Conservation (phyloP, 1,140 invertebrate species). For the Ceratoteleas bidentatus region DNA sequence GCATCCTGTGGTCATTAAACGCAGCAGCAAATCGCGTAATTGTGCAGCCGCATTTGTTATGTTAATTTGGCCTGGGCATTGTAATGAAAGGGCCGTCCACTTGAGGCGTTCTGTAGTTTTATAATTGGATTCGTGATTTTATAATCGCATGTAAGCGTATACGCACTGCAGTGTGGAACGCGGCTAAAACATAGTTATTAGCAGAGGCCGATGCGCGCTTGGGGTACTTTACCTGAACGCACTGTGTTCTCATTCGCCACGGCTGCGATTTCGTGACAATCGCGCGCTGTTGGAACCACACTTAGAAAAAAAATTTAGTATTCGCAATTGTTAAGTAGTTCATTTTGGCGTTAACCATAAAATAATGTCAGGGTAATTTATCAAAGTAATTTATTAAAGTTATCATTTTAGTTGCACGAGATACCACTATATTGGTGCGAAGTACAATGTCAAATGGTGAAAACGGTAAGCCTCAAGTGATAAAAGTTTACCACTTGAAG, state of each 20-base stretch:
- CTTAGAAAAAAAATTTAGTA: too few relatives aligned
- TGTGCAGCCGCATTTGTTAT: slow-evolving; percentile 13
- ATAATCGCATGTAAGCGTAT: slow-evolving; percentile 40
- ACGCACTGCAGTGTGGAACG: slow-evolving; percentile 49
- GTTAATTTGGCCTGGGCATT: slow-evolving; percentile 1
- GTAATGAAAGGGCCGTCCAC: slow-evolving; percentile 24
- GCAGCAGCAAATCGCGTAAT: too few relatives aligned
- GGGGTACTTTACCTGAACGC: slow-evolving; percentile 28
- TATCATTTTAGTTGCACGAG: too few relatives aligned
- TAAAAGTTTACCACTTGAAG: too few relatives aligned
- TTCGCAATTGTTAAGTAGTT: too few relatives aligned
- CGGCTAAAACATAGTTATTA: slow-evolving; percentile 49
- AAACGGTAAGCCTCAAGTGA: too few relatives aligned
- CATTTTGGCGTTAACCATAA: too few relatives aligned
- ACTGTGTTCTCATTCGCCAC: slow-evolving; percentile 41
- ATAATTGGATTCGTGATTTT: slow-evolving; percentile 38
- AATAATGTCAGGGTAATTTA: too few relatives aligned
- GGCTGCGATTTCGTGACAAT: slow-evolving; percentile 54
- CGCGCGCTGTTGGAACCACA: slow-evolving; percentile 20
- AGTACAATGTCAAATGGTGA: too few relatives aligned
- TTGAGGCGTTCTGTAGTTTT: slow-evolving; percentile 16
- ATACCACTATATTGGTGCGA: too few relatives aligned
- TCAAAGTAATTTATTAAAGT: too few relatives aligned
- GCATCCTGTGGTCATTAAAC: too few relatives aligned
- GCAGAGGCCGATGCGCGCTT: slow-evolving; percentile 9